Evolutionary conservation across 1,140 invertebrate genomes (phyloP).

Genomic region (Drosophila bocqueti): DNA sequence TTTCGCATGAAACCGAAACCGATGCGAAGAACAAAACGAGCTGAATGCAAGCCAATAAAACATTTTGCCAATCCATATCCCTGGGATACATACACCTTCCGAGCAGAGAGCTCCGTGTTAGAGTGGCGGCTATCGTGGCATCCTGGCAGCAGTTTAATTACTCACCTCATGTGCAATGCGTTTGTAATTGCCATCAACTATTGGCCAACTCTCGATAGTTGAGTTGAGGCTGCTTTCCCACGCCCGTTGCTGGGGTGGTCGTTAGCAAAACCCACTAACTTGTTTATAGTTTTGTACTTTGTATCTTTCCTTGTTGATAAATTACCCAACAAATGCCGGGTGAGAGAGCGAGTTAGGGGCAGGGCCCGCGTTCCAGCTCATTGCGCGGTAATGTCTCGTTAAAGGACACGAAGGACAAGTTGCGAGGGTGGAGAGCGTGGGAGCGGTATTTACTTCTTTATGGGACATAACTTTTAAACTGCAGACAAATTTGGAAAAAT

Average conservation of each 20-base stretch:
- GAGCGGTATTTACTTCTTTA: conserved; percentile 47
- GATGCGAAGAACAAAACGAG: conserved; percentile 23
- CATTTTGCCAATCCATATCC: conserved; percentile 55
- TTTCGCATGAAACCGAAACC: conserved; percentile 69
- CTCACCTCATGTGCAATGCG: conserved; percentile 63
- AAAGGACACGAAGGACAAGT: conserved; percentile 48
- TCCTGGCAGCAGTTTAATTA: conserved; percentile 67
- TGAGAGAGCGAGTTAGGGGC: neutral
- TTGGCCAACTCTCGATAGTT: conserved; percentile 21
- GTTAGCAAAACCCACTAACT: conserved; percentile 24
- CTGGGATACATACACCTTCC: conserved; percentile 17
- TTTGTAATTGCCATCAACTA: conserved; percentile 67
- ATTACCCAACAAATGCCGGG: conserved; percentile 65
- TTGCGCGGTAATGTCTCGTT: conserved; percentile 66
- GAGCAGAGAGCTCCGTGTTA: neutral
- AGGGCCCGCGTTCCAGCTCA: conserved; percentile 57
- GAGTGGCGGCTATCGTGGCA: conserved; percentile 13
- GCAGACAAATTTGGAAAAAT: conserved; percentile 21
- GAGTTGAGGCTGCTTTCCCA: conserved; percentile 51
- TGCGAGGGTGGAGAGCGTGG: conserved; percentile 59
- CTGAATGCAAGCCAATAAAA: conserved; percentile 64
- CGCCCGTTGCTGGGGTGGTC: conserved; percentile 32
- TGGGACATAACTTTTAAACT: conserved; percentile 38
- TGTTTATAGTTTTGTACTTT: conserved; percentile 37
- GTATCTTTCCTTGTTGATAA: conserved; percentile 51